Conservation (phyloP, 2,113 vertebrate species). For the Anguilla japonica region DNA sequence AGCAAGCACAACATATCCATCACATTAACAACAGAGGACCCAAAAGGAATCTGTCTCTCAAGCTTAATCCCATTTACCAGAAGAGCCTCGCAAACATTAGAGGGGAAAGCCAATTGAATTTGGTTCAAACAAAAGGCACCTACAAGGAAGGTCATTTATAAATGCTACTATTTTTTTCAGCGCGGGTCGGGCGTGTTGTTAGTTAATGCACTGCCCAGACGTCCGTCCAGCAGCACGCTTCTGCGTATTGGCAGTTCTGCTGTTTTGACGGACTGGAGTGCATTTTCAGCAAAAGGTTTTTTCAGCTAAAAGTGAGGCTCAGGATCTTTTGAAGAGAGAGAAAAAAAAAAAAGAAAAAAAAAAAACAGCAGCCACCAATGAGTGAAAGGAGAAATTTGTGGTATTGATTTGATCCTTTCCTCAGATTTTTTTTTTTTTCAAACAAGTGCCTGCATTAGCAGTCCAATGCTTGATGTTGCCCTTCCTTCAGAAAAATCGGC, state of each 20-base stretch:
- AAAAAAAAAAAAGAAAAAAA: too few species aligned
- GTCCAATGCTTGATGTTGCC: not conserved
- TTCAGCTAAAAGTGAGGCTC: not conserved
- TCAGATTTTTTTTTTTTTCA: not conserved
- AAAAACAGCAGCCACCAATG: not conserved
- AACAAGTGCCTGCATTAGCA: not conserved
- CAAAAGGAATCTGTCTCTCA: not conserved
- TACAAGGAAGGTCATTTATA: not conserved
- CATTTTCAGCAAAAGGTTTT: too few species aligned
- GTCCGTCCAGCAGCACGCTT: not conserved
- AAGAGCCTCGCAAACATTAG: not conserved
- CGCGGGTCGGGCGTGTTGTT: not conserved
- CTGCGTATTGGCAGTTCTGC: too few species aligned
- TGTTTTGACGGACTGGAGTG: too few species aligned
- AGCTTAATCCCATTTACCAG: not conserved
- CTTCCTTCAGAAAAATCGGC: not conserved
- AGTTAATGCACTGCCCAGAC: not conserved
- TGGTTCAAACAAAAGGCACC: not conserved
- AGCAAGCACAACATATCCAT: not conserved
- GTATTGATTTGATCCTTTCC: not conserved
- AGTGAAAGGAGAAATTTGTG: not conserved
- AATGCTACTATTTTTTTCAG: not conserved
- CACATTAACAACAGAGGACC: not conserved
- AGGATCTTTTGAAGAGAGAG: not conserved
- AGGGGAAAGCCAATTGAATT: not conserved